These are phyloP conservation scores for Drosophila buzzatii DNA, from an alignment of 2,888 invertebrate species.

Conservation along the genomic window DNA sequence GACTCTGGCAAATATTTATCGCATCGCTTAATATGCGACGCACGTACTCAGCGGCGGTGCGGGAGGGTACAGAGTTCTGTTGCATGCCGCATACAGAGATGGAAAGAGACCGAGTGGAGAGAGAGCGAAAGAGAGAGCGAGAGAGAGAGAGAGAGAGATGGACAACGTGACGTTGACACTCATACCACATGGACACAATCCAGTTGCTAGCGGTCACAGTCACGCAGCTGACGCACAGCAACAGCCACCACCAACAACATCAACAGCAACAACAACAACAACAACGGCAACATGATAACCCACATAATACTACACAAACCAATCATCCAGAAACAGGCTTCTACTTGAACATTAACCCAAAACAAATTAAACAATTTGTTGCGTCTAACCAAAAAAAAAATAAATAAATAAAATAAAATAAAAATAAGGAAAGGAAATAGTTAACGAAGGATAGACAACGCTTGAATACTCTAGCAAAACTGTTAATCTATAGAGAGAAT, in stretches of 20 bases:
- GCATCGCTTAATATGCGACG: conserved; percentile 63
- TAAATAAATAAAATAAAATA: too few relatives aligned
- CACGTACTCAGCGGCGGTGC: conserved; percentile 50
- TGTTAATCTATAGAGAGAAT: fast-evolving
- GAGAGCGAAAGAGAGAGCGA: not conserved
- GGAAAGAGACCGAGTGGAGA: not conserved
- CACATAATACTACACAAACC: conserved; percentile 55
- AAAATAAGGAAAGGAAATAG: not conserved
- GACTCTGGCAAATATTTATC: conserved; percentile 74
- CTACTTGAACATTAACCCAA: conserved; percentile 53
- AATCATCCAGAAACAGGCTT: conserved; percentile 60
- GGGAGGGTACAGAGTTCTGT: not conserved
- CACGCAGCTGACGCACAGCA: conserved; percentile 59
- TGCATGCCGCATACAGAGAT: conserved; percentile 13
- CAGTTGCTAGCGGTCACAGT: conserved; percentile 65
- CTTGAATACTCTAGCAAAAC: not conserved
- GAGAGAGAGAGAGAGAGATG: not conserved
- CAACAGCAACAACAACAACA: conserved; percentile 3
- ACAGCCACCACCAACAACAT: conserved; percentile 20
- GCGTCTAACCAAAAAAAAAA: conserved; percentile 12
- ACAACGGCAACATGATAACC: conserved; percentile 54
- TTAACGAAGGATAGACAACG: not conserved
- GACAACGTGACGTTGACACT: conserved; percentile 79
- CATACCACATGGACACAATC: conserved; percentile 58
- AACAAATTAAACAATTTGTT: conserved; percentile 76